phyloP scores from a whole-genome alignment of 2,113 vertebrate genomes.

The Cepphus grylle region DNA sequence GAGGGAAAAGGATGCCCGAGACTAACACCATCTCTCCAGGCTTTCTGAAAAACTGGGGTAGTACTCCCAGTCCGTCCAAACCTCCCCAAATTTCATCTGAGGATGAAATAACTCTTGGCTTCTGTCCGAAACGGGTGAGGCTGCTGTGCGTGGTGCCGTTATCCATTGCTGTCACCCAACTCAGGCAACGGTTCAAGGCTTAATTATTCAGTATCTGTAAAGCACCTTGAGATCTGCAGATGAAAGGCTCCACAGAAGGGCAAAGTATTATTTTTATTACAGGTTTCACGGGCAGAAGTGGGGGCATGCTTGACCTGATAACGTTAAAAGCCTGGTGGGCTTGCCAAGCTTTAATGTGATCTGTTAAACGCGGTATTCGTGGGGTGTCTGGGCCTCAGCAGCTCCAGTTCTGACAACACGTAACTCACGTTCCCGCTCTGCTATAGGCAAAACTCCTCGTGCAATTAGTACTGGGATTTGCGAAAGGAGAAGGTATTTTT shows the following conservation, averaged over 20 bases:
- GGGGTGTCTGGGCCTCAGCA: not conserved
- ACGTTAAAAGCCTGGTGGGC: not conserved
- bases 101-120: not conserved
- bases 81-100: not conserved
- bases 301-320: not conserved
- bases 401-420: not conserved
- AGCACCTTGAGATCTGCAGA: not conserved
- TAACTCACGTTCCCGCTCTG: not conserved
- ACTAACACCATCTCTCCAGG: not conserved
- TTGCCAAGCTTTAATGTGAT: not conserved
- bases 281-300: not conserved
- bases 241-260: not conserved
- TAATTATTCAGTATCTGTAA: not conserved
- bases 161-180: not conserved
- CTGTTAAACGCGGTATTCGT: not conserved
- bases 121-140: not conserved
- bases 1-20: accelerated
- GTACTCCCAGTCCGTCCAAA: not conserved
- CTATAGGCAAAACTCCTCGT: not conserved
- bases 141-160: not conserved
- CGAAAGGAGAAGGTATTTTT: not conserved
- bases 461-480: not conserved
- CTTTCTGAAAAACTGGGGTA: not conserved
- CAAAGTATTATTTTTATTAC: not conserved
- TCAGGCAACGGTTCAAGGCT: not conserved